Conservation (phyloP, 2,888 invertebrate species). For the Amphipyra tragopoginis region DNA sequence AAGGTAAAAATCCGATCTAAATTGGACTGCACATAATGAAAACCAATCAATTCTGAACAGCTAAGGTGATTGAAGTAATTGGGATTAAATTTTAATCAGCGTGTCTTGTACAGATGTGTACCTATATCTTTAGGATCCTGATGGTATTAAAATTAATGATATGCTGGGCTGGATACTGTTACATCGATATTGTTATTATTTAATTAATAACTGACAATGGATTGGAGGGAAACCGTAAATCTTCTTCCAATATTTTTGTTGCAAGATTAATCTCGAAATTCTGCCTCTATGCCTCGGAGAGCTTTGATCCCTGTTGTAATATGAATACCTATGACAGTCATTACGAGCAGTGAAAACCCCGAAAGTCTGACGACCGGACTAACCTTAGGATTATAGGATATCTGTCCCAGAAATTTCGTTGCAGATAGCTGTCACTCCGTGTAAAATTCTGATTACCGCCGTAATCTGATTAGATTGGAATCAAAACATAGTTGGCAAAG, state of each 20-base stretch:
- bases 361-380: background rate
- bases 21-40: slow-evolving; percentile 52
- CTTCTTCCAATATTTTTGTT: background rate
- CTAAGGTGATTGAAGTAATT: slow-evolving; percentile 56
- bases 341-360: background rate
- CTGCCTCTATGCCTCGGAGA: background rate
- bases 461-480: too few relatives aligned
- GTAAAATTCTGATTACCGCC: too few relatives aligned
- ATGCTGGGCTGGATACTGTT: slow-evolving; percentile 14
- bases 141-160: slow-evolving; percentile 51
- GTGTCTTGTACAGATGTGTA: slow-evolving; percentile 33
- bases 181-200: slow-evolving; percentile 18
- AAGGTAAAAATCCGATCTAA: slow-evolving; percentile 54
- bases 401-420: background rate
- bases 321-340: background rate
- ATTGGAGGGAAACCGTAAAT: slow-evolving; percentile 4
- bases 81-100: slow-evolving; percentile 60
- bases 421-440: background rate
- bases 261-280: slow-evolving; percentile 7
- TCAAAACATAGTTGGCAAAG: too few relatives aligned
- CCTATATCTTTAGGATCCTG: slow-evolving; percentile 11
- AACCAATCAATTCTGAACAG: slow-evolving; percentile 52
- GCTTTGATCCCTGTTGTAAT: background rate
- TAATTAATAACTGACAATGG: slow-evolving; percentile 43
- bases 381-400: background rate